Evolutionary conservation across 2,113 vertebrate species (phyloP).

Genomic region (Corythoichthys intestinalis): DNA sequence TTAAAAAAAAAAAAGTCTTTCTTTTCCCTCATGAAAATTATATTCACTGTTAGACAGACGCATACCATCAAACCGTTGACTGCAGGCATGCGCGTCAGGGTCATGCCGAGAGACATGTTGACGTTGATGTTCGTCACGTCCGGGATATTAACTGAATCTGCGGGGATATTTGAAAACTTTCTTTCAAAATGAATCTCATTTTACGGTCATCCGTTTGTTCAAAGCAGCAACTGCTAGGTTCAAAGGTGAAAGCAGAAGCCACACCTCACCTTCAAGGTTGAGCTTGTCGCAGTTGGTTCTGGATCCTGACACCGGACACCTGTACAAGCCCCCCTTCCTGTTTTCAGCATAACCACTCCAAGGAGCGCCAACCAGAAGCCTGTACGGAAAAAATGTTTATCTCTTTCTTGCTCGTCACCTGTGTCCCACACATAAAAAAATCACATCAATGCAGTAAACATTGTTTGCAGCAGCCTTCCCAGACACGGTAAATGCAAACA

Average conservation of each 20-base stretch:
- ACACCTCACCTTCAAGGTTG: slow-evolving; percentile 77
- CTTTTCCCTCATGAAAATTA: background rate
- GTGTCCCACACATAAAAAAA: background rate
- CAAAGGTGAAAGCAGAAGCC: slow-evolving; percentile 12
- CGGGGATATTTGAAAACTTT: slow-evolving; percentile 2
- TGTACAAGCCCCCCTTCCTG: slow-evolving; percentile 86
- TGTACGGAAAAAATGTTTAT: slow-evolving; percentile 44
- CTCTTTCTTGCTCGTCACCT: background rate
- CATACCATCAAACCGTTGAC: slow-evolving; percentile 78
- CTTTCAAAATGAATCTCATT: background rate
- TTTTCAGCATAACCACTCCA: slow-evolving; percentile 84
- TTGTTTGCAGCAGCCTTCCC: background rate
- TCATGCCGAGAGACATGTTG: slow-evolving; percentile 86
- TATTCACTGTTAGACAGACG: background rate
- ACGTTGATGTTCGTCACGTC: slow-evolving; percentile 77
- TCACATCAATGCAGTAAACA: background rate
- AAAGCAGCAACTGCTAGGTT: background rate
- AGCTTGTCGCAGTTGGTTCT: slow-evolving; percentile 76
- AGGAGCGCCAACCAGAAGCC: slow-evolving; percentile 86
- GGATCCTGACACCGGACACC: slow-evolving; percentile 72
- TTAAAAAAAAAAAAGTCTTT: background rate
- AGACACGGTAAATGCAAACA: background rate
- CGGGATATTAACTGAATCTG: slow-evolving; percentile 79
- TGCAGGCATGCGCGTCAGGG: slow-evolving; percentile 74
- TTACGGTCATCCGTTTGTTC: background rate